phyloP scores from a whole-genome alignment of 64 coral and sea anemone genomes.

The Montipora efflorescens region DNA sequence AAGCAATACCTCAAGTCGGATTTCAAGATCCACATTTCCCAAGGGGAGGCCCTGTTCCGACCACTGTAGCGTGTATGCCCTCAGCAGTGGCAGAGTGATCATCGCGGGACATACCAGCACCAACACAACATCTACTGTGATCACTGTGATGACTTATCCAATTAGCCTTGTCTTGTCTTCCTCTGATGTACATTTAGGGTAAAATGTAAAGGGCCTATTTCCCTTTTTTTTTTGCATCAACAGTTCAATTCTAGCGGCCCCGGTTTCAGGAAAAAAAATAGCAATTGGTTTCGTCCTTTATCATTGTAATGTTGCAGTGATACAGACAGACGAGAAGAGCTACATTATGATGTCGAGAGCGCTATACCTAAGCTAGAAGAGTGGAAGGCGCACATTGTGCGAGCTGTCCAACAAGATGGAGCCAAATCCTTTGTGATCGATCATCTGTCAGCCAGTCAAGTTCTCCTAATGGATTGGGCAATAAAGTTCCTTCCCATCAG shows the following conservation, averaged over 20 bases:
- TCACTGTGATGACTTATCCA: constrained; percentile 20
- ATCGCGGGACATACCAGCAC: background rate
- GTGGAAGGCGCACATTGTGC: constrained; percentile 42
- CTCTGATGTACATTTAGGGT: background rate
- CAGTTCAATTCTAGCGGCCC: background rate
- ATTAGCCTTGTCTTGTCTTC: background rate
- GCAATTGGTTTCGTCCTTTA: background rate
- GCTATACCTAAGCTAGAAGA: background rate
- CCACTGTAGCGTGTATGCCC: constrained; percentile 48
- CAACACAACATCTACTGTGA: constrained; percentile 18
- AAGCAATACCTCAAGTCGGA: constrained; percentile 59
- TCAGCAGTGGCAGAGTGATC: constrained; percentile 1
- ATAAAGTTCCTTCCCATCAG: constrained; percentile 71
- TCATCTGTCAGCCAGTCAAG: constrained; percentile 13
- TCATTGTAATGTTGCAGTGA: background rate
- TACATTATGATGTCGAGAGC: constrained; percentile 30
- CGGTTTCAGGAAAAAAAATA: background rate
- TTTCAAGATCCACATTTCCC: constrained; percentile 48
- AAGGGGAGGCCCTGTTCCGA: constrained; percentile 42
- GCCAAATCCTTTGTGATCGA: constrained; percentile 15
- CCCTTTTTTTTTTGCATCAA: background rate
- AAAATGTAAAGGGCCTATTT: background rate
- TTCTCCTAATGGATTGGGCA: constrained; percentile 45
- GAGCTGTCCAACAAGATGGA: constrained; percentile 13
- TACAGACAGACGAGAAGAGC: constrained; percentile 28